Evolutionary conservation across 2,113 vertebrate genomes (phyloP).

Genomic region (Megaceryle maxima): DNA sequence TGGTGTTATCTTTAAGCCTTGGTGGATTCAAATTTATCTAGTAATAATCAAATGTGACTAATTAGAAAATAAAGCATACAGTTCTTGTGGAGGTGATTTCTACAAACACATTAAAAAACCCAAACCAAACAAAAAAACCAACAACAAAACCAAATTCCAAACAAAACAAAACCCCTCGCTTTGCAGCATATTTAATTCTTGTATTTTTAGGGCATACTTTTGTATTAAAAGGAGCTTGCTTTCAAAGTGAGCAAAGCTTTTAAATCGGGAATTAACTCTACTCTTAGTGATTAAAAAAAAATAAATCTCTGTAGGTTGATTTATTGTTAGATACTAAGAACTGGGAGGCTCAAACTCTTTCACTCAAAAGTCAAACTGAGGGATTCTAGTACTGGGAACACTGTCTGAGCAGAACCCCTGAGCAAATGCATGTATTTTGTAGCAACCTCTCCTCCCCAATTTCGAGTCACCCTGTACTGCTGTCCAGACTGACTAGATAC

Average conservation of each 20-base stretch:
- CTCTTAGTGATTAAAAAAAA: neutral
- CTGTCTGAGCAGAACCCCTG: neutral
- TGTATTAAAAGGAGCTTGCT: neutral
- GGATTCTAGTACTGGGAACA: neutral
- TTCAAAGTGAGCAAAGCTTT: neutral
- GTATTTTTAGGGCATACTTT: neutral
- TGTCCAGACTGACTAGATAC: neutral
- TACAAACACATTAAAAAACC: neutral
- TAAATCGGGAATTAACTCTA: neutral
- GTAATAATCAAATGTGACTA: neutral
- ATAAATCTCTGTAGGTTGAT: neutral
- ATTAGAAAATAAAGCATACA: neutral
- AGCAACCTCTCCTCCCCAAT: neutral
- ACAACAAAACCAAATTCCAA: no score
- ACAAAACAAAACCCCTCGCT: accelerated
- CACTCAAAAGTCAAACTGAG: neutral
- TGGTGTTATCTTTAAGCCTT: neutral
- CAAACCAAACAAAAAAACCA: no score
- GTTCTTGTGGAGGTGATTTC: neutral
- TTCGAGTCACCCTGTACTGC: neutral
- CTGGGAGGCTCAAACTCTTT: neutral
- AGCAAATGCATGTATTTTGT: neutral
- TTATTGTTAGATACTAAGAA: neutral
- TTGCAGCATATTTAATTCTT: neutral
- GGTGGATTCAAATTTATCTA: neutral